phyloP scores from a whole-genome alignment of 1,140 invertebrate genomes.

The Cotesia glomerata region DNA sequence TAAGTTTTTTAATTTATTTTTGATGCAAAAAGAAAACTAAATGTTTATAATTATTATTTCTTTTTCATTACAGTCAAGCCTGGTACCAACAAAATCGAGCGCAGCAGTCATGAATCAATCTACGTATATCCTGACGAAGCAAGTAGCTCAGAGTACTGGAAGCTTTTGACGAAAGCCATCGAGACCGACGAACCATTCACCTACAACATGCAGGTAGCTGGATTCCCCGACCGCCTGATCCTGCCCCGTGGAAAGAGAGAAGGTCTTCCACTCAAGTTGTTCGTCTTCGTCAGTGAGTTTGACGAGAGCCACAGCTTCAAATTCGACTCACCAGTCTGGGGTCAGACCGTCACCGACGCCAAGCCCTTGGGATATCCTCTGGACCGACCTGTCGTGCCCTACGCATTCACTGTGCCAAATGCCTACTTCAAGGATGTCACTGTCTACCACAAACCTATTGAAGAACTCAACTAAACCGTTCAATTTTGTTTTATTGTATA shows the following conservation, averaged over 20 bases:
- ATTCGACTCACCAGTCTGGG: constrained; percentile 41
- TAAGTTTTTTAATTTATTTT: constrained; percentile 35
- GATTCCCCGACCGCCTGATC: constrained; percentile 68
- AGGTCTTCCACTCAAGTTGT: constrained; percentile 68
- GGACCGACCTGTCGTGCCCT: constrained; percentile 63
- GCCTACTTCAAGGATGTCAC: constrained; percentile 67
- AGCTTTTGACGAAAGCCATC: constrained; percentile 55
- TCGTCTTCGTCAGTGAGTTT: constrained; percentile 65
- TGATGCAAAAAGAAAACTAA: background rate
- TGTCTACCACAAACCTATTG: constrained; percentile 64
- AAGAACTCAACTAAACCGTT: constrained; percentile 44
- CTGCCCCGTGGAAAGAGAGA: constrained; percentile 68
- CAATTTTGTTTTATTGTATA: constrained; percentile 19
- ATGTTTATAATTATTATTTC: constrained; percentile 4
- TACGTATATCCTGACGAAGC: constrained; percentile 49
- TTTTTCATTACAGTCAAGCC: constrained; percentile 55
- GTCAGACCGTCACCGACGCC: constrained; percentile 39
- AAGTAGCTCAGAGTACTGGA: constrained; percentile 48
- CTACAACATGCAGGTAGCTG: constrained; percentile 58
- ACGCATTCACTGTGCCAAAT: constrained; percentile 63
- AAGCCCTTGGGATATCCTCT: constrained; percentile 62
- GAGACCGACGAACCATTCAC: constrained; percentile 50
- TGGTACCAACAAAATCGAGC: constrained; percentile 67
- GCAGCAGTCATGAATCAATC: constrained; percentile 58
- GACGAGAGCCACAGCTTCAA: constrained; percentile 40